These are phyloP conservation scores for Philereme transversata DNA, from an alignment of 2,888 invertebrate genomes.

Conservation along the genomic window DNA sequence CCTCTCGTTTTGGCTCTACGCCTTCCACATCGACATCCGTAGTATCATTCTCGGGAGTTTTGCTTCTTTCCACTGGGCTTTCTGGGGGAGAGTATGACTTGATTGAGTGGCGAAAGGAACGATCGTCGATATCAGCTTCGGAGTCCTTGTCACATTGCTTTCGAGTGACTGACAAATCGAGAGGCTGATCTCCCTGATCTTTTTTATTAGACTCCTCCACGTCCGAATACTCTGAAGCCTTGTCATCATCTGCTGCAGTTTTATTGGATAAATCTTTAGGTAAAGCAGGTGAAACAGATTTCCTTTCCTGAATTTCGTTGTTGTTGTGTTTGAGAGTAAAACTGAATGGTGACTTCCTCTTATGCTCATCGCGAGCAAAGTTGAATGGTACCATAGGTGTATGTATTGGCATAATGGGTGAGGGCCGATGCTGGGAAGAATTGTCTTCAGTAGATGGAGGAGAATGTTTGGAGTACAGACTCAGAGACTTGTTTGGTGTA, in stretches of 20 bases:
- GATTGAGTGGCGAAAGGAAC: slow-evolving; percentile 70
- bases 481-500: slow-evolving; percentile 82
- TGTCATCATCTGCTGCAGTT: slow-evolving; percentile 59
- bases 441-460: slow-evolving; percentile 88
- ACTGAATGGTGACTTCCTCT: slow-evolving; percentile 68
- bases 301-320: slow-evolving; percentile 56
- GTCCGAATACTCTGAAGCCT: slow-evolving; percentile 66
- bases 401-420: slow-evolving; percentile 85
- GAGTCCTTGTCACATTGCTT: slow-evolving; percentile 78
- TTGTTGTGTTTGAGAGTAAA: slow-evolving; percentile 66
- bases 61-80: slow-evolving; percentile 65
- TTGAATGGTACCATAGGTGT: slow-evolving; percentile 64
- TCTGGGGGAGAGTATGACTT: slow-evolving; percentile 78
- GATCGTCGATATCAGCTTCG: slow-evolving; percentile 69
- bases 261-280: slow-evolving; percentile 69
- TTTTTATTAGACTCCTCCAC: slow-evolving; percentile 66
- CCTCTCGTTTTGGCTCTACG: slow-evolving; percentile 73
- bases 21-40: slow-evolving; percentile 84
- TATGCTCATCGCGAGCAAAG: slow-evolving; percentile 65
- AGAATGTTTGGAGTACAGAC: slow-evolving; percentile 82
- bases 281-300: slow-evolving; percentile 57
- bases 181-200: slow-evolving; percentile 86
- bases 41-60: slow-evolving; percentile 79
- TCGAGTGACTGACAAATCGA: slow-evolving; percentile 88
- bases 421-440: slow-evolving; percentile 85